phyloP scores from a whole-genome alignment of 53 echinoderm and acorn worm genomes.

The Crossaster papposus region DNA sequence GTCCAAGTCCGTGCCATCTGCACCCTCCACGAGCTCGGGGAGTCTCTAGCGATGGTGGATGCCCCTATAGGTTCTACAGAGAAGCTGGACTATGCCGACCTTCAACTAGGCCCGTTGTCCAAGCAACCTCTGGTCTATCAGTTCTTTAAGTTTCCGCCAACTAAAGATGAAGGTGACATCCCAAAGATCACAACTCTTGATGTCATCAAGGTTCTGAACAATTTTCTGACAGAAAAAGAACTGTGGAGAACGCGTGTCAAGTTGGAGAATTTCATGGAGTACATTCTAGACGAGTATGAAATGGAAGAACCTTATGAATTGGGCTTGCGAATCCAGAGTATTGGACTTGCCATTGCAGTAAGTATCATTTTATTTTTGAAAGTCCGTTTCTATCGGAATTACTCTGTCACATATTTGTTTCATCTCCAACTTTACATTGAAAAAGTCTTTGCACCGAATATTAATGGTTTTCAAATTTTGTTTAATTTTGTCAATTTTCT shows the following conservation, averaged over 20 bases:
- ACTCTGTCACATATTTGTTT: neutral
- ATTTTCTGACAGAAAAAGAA: conserved; percentile 21
- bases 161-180: conserved; percentile 60
- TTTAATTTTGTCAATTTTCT: no score
- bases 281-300: conserved; percentile 39
- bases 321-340: conserved; percentile 67
- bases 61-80: conserved; percentile 24
- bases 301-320: conserved; percentile 60
- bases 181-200: conserved; percentile 66
- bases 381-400: neutral
- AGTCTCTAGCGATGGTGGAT: conserved; percentile 53
- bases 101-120: conserved; percentile 63
- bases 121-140: conserved; percentile 62
- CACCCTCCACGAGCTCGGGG: conserved; percentile 64
- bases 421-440: no score
- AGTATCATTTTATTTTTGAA: conserved; percentile 38
- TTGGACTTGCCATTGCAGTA: conserved; percentile 69
- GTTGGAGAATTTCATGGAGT: conserved; percentile 66
- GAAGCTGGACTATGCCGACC: conserved; percentile 38
- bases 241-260: conserved; percentile 57
- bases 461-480: no score
- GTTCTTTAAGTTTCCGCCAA: conserved; percentile 65
- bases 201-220: conserved; percentile 45
- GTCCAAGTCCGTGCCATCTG: conserved; percentile 64
- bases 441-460: no score